These are phyloP conservation scores for Lophius americanus DNA, from an alignment of 2,797 vertebrate species.

Conservation along the genomic window DNA sequence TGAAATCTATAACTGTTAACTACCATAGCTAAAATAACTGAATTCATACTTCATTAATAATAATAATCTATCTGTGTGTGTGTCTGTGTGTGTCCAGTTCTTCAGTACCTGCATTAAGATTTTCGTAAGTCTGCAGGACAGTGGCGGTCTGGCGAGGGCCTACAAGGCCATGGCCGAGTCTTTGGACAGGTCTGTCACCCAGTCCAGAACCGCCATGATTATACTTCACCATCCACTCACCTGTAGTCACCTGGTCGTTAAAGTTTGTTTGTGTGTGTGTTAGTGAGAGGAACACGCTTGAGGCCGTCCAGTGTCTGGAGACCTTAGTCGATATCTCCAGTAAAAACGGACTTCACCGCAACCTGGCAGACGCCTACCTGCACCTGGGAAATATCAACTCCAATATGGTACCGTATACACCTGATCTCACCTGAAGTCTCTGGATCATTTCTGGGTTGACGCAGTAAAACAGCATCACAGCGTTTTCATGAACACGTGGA, in stretches of 20 bases:
- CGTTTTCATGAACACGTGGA: no score
- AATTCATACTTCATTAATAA: no score
- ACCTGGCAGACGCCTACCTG: constrained; percentile 51
- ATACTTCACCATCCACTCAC: neutral
- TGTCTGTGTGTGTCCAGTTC: constrained; percentile 58
- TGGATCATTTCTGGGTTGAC: no score
- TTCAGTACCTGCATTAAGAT: constrained; percentile 62
- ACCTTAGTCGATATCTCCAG: constrained; percentile 49
- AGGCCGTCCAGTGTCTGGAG: constrained; percentile 54
- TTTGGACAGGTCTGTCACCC: constrained; percentile 58
- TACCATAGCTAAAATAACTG: no score
- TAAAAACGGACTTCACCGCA: constrained; percentile 22
- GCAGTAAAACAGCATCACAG: no score
- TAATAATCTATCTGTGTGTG: neutral
- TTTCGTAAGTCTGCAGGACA: constrained; percentile 47
- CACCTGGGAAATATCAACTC: constrained; percentile 58
- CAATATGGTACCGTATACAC: constrained; percentile 45
- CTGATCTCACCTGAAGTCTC: neutral
- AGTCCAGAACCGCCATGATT: no score
- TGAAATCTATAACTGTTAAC: no score
- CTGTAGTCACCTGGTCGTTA: no score
- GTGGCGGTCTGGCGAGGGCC: constrained; percentile 51
- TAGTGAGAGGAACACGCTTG: constrained; percentile 62
- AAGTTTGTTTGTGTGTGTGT: constrained; percentile 21
- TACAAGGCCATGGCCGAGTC: constrained; percentile 67